Evolutionary conservation across 2,888 invertebrate species (phyloP).

Genomic region (Chrysolina americana): DNA sequence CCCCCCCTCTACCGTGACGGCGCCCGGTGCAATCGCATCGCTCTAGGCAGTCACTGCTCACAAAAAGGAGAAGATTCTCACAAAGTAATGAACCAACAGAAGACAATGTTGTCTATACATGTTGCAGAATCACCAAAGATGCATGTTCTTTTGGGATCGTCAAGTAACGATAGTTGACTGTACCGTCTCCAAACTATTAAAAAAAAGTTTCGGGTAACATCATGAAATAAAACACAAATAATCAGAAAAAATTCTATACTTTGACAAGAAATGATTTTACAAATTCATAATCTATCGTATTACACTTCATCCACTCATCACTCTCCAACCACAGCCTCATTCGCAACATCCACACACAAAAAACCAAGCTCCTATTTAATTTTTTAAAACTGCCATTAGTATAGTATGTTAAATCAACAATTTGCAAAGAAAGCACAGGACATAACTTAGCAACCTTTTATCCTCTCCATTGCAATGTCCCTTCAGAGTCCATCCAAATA

Average conservation of each 20-base stretch:
- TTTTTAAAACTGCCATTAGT: constrained; percentile 68
- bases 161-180: no score
- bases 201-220: background rate
- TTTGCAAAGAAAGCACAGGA: constrained; percentile 63
- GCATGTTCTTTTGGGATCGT: no score
- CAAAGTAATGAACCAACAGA: no score
- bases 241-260: constrained; percentile 71
- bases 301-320: constrained; percentile 55
- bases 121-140: no score
- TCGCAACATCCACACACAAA: constrained; percentile 60
- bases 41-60: no score
- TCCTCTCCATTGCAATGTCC: constrained; percentile 24
- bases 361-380: constrained; percentile 70
- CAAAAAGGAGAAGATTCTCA: no score
- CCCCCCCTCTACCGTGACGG: no score
- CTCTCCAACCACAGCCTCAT: constrained; percentile 30
- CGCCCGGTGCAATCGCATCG: no score
- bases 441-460: constrained; percentile 44
- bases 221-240: constrained; percentile 24
- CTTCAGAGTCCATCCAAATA: constrained; percentile 34
- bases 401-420: constrained; percentile 67
- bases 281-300: constrained; percentile 71
- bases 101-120: no score
- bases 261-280: constrained; percentile 73
- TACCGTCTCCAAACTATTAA: background rate